Evolutionary conservation across 2,113 vertebrate genomes (phyloP), one percentile per base, ranked within the genome.

Genomic region (Aix galericulata): DNA sequence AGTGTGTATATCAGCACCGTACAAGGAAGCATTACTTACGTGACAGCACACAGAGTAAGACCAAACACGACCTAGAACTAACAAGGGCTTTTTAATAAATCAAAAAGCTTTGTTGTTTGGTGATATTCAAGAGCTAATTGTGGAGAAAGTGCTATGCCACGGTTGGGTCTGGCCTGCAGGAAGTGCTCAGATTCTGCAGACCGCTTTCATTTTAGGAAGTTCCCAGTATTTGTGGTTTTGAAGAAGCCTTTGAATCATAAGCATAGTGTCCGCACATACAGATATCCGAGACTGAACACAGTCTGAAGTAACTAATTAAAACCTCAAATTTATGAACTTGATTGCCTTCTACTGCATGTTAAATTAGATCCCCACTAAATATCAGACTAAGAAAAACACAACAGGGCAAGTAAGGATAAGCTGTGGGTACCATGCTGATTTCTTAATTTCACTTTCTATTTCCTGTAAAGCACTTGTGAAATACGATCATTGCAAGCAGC

Each of bases 1-100:
- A 2, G 0, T 2, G 3, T 8, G 8, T 20, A 2, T 15, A 48
- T 27, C 14, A 34, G 7, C 60, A 62, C 7, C 56, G 42, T 5
- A n/a, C 10, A 59, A 40, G 29, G 21, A 53, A 80, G n/a, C 6
- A 2, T 4, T 52, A 62, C 36, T 48, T 64, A 42, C 4, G 23
- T 4, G 12, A 15, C 21, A 72, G 75, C 1, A 0, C 25, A 5
- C 48, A 23, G 50, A 32, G 0, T 13, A 78, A 59, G 32, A 67
- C 7, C 25, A 72, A 67, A 34, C 18, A 32, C 1, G 1, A 86
- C 17, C 44, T 21, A 63, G 18, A 83, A 87, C 13, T 55, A 6
- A 23, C 88, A 38, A 71, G 62, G 16, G 13, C 6, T 76, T 74
- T 69, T 73, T 22, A 48, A 56, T 44, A 66, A 36, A 55, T 40